Base-by-base conservation (phyloP, 2,797 vertebrate species). In the Dromococcyx pavoninus region DNA sequence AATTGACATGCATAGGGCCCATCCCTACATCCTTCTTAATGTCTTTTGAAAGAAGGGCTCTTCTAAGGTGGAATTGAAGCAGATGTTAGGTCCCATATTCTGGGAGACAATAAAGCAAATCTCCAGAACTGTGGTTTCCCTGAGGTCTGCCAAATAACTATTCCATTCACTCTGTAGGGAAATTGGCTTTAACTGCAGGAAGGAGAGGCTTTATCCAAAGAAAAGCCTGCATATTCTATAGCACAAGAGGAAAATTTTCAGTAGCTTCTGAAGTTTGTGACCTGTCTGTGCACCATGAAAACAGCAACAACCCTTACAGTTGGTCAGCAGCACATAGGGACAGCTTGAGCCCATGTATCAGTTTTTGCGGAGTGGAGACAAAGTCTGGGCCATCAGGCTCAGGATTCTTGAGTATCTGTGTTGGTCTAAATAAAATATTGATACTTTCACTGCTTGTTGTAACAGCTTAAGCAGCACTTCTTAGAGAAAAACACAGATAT, bases 321-420 rank as follows among this genome's bases (percentile, higher is more conserved):
- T 62, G 17, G 32, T 67, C 24, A 79, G 48, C 0, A 0, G 60
- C 56, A 77, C 60, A 85, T 67, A 60, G 27, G 61, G 17, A 28
- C 4, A 18, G n/a, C 41, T 75, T 1, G 2, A 72, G 32, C 12
- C 15, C 30, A 56, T 1, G 0, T 41, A 8, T 5, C 7, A 17
- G 37, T 37, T 70, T 91, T 75, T 81, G 62, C 25, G 46, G 69
- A 86, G 17, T 13, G 72, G 35, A 58, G 6, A 30, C 4, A 0
- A 56, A 79, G 22, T 81, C 66, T 69, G 62, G 32, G 35, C 35
- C 5, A 3, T 12, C 17, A 85, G 19, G 44, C 35, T 66, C 66
- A 22, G 24, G 32, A 71, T 58, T 53, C 41, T 58, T 24, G 30
- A 48, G 7, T 37, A 22, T 41, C 69, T 88, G 9, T 32, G 22